Conservation (phyloP, 2,888 invertebrate genomes). For the Agonopterix alstromeriana region DNA sequence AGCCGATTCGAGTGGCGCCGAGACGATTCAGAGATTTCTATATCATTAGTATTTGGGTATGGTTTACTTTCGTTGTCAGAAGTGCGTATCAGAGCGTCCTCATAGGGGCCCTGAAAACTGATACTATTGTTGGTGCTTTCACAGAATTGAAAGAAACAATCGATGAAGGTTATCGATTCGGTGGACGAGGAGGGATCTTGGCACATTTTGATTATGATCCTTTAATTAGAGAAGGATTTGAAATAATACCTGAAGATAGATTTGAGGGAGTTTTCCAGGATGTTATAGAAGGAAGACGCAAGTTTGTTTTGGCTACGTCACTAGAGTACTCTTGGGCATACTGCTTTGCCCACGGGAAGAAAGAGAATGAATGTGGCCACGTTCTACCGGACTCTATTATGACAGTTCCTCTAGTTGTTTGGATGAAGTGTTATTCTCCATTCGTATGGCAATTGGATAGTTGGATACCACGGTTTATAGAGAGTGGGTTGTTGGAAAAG, state of each 20-base stretch:
- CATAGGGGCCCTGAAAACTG: constrained; percentile 52
- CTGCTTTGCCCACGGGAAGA: constrained; percentile 39
- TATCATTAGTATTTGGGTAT: constrained; percentile 48
- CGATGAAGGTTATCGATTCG: constrained; percentile 40
- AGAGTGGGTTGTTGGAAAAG: constrained; percentile 43
- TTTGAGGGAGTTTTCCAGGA: constrained; percentile 41
- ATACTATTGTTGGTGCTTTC: constrained; percentile 40
- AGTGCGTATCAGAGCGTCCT: constrained; percentile 57
- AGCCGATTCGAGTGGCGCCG: constrained; percentile 42
- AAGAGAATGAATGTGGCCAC: constrained; percentile 48
- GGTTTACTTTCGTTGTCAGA: constrained; percentile 55
- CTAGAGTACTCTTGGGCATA: constrained; percentile 49
- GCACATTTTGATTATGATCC: constrained; percentile 50
- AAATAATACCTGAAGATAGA: constrained; percentile 38
- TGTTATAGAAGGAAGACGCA: constrained; percentile 35
- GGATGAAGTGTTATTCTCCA: constrained; percentile 48
- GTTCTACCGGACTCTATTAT: constrained; percentile 49
- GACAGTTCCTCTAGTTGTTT: constrained; percentile 49
- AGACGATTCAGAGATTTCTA: constrained; percentile 54
- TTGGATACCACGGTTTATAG: constrained; percentile 49
- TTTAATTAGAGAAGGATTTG: constrained; percentile 34
- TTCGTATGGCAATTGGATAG: constrained; percentile 29
- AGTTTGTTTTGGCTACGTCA: constrained; percentile 47
- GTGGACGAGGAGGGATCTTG: constrained; percentile 44
- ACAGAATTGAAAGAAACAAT: constrained; percentile 39